Percentiles rank a stretch among this genome's conserved stretches.
These are phyloP conservation scores for Tenthredo mesomela DNA, from an alignment of 2,888 invertebrate genomes.

Conservation along the genomic window DNA sequence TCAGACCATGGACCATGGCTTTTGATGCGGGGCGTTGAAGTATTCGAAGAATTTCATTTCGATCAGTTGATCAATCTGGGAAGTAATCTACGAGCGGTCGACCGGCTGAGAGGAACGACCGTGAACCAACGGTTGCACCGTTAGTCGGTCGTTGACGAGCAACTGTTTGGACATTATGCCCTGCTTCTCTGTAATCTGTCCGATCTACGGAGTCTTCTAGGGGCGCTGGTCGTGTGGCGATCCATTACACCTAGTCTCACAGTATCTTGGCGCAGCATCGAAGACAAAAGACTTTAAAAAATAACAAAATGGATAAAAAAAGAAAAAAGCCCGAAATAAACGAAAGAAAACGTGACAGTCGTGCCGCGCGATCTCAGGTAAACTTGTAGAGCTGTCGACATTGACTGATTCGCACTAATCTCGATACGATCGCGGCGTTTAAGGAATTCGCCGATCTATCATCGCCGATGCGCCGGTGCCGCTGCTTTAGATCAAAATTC, in stretches of 20 bases:
- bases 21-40: slow-evolving; percentile 32
- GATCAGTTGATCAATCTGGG: slow-evolving; percentile 51
- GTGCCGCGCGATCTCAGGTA: slow-evolving; percentile 55
- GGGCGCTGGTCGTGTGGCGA: slow-evolving; percentile 69
- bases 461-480: slow-evolving; percentile 49
- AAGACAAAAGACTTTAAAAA: slow-evolving; percentile 65
- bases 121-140: slow-evolving; percentile 53
- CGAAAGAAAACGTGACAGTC: slow-evolving; percentile 65
- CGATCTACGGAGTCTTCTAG: slow-evolving; percentile 52
- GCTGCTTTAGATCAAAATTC: slow-evolving; percentile 11
- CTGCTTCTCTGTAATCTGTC: slow-evolving; percentile 51
- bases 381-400: slow-evolving; percentile 65
- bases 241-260: slow-evolving; percentile 70
- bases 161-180: slow-evolving; percentile 69
- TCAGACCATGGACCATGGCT: neutral
- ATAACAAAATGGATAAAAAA: slow-evolving; percentile 60
- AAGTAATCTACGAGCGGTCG: slow-evolving; percentile 52
- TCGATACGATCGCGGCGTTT: slow-evolving; percentile 48
- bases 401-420: slow-evolving; percentile 68
- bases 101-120: slow-evolving; percentile 45
- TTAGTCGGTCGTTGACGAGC: slow-evolving; percentile 67
- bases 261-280: slow-evolving; percentile 70
- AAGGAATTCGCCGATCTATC: slow-evolving; percentile 65
- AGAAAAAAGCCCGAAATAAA: slow-evolving; percentile 45
- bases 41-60: slow-evolving; percentile 49